Evolutionary conservation across 2,888 invertebrate species (phyloP).

Genomic region (Eupeodes latifasciatus): DNA sequence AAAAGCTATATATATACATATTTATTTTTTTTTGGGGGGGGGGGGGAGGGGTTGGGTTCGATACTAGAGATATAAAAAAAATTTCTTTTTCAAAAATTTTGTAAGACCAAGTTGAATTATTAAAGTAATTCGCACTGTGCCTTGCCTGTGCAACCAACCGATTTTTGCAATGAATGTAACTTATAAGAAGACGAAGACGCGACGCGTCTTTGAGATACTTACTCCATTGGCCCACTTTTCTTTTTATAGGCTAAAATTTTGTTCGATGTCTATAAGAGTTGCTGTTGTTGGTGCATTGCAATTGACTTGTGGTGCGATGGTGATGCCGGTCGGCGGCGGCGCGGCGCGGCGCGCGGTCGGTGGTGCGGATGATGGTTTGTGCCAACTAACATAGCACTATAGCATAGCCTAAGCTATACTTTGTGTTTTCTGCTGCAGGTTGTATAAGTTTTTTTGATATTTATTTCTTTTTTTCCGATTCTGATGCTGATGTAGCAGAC

Average conservation of each 20-base stretch:
- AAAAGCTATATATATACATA: no score
- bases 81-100: no score
- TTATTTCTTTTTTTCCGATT: neutral
- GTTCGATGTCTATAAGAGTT: conserved; percentile 21
- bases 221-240: conserved; percentile 76
- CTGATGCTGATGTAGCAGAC: conserved; percentile 9
- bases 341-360: no score
- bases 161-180: neutral
- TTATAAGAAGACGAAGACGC: conserved; percentile 28
- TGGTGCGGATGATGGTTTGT: conserved; percentile 1
- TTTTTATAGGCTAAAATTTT: conserved; percentile 68
- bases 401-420: neutral
- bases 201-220: conserved; percentile 67
- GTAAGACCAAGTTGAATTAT: no score
- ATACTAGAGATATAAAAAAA: no score
- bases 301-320: conserved; percentile 6
- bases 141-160: neutral
- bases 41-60: no score
- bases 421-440: conserved; percentile 42
- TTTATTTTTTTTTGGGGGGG: no score
- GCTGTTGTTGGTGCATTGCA: neutral
- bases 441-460: conserved; percentile 55
- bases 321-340: neutral
- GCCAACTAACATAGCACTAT: neutral
- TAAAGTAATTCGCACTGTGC: neutral